Base-by-base conservation (phyloP, 2,888 invertebrate genomes). In the Apoda limacodes region DNA sequence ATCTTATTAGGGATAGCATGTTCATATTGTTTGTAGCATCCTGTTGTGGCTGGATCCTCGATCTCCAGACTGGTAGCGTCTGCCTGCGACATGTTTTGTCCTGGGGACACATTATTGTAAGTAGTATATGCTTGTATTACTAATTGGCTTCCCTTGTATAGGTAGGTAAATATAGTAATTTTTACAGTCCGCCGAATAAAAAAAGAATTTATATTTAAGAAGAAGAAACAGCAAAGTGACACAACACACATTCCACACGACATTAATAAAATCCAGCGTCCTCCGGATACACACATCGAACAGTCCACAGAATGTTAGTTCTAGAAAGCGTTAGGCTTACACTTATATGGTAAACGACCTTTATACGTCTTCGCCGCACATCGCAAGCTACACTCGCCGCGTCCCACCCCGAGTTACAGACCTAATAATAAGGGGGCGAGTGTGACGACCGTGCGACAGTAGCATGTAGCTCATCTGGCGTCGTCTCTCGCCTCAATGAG, bases 1-100 rank as follows among this genome's bases (percentile, higher is more conserved):
- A 66, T 51, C 56, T 60, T 78, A 64, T 69, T 67, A 55, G 60
- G 50, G 53, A 81, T 63, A 45, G 66, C 84, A 71, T 90, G 89
- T 61, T 91, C 90, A 69, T 87, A 90, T 71, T 88, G 89, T 62
- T 86, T 86, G 80, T 88, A 90, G 82, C 89, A 90, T 55, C 89
- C 89, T 42, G 86, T 85, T 43, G 85, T 88, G 46, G 88, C 88
- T 58, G 89, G 89, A 45, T 87, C 85, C 64, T 89, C 90, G 50
- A 86, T 87, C 56, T 89, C 90, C 55, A 90, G 85, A 70, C 92
- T 93, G 83, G 89, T 92, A 56, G 89, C 91, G 76, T 93, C 93
- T 63, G 85, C 89, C 82, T 92, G 92, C 69, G 93, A 92, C 85
- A 92, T 84, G 85, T 93, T 92, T 87, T 93, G 93, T 85, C 93